These are phyloP conservation scores for Liparis tanakae DNA, from an alignment of 2,797 vertebrate genomes.

Conservation along the genomic window DNA sequence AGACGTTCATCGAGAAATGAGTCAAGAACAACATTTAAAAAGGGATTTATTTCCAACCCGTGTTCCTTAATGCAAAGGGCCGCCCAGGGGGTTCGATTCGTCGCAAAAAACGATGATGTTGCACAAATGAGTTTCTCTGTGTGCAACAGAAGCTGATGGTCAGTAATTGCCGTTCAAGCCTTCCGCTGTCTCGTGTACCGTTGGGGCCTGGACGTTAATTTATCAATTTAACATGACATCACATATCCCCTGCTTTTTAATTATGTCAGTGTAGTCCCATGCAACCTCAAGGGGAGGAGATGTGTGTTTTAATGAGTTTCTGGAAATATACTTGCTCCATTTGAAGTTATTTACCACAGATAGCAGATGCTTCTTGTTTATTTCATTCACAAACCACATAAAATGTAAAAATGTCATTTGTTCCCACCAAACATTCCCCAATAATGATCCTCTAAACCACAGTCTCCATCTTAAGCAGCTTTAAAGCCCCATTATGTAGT, in stretches of 20 bases:
- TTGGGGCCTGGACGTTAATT: neutral
- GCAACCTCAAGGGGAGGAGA: neutral
- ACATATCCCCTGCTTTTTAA: neutral
- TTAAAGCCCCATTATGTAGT: too few relatives aligned
- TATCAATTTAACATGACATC: neutral
- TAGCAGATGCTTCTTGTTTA: neutral
- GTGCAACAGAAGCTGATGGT: neutral
- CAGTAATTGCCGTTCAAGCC: neutral
- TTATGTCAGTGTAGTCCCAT: neutral
- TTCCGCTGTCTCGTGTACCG: constrained; percentile 1
- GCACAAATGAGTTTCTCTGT: constrained; percentile 8
- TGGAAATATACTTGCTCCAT: neutral
- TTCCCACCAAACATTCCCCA: neutral
- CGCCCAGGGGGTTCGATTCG: neutral
- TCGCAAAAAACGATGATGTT: neutral
- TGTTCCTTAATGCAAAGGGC: neutral
- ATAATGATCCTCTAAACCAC: neutral
- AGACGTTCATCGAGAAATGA: neutral
- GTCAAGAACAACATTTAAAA: constrained; percentile 8
- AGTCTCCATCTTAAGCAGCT: neutral
- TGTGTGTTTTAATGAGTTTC: constrained; percentile 1
- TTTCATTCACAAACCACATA: constrained; percentile 16
- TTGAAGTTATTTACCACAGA: neutral
- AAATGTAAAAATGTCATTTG: constrained; percentile 8
- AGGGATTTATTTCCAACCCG: neutral